Evolutionary conservation across 2,888 invertebrate species (phyloP).

Genomic region (Sisyra nigra): DNA sequence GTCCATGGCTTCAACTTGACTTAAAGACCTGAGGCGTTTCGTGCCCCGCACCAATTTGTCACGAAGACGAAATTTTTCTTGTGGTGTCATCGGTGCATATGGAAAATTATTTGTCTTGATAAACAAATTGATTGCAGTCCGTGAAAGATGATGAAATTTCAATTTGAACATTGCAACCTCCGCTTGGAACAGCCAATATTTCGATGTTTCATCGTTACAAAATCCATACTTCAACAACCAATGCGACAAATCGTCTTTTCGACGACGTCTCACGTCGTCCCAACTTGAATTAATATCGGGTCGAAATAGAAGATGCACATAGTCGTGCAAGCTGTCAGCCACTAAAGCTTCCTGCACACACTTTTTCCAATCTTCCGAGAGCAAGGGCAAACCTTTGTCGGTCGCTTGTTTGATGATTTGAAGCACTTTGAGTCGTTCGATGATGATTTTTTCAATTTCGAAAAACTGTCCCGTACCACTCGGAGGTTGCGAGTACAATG

Average conservation of each 20-base stretch:
- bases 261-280: constrained; percentile 45
- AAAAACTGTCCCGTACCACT: constrained; percentile 52
- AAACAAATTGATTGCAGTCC: constrained; percentile 47
- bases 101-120: constrained; percentile 48
- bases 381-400: constrained; percentile 41
- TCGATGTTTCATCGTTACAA: constrained; percentile 70
- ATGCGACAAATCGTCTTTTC: constrained; percentile 80
- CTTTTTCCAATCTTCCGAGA: constrained; percentile 50
- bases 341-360: constrained; percentile 45
- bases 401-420: constrained; percentile 61
- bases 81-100: constrained; percentile 46
- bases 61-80: constrained; percentile 46
- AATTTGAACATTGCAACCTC: constrained; percentile 83
- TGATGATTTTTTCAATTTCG: constrained; percentile 76
- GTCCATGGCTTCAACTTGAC: constrained; percentile 42
- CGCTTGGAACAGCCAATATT: constrained; percentile 74
- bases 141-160: constrained; percentile 47
- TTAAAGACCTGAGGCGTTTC: constrained; percentile 28
- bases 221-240: constrained; percentile 84
- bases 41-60: constrained; percentile 45
- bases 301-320: constrained; percentile 40
- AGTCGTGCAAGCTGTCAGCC: constrained; percentile 49
- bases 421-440: constrained; percentile 67
- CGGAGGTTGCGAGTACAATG: constrained; percentile 66
- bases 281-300: constrained; percentile 37